Conservation (phyloP, 2,888 invertebrate species). For the Synanthedon andrenaeformis region DNA sequence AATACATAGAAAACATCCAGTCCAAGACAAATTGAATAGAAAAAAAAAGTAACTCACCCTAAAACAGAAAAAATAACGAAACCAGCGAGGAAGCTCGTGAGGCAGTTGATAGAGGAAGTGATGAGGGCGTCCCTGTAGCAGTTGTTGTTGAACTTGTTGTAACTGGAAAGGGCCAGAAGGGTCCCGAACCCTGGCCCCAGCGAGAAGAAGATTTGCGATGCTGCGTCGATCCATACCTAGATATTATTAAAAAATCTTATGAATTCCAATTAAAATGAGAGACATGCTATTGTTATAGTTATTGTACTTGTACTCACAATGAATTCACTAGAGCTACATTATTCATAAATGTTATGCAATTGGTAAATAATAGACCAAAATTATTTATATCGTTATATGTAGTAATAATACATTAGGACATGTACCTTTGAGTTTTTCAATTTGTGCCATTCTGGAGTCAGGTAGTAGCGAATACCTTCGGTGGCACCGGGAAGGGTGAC, state of each 20-base stretch:
- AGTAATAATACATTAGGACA: too few relatives aligned
- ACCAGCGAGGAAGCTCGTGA: conserved; percentile 92
- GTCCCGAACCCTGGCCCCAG: conserved; percentile 94
- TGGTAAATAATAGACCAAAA: too few relatives aligned
- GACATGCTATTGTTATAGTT: too few relatives aligned
- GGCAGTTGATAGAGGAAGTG: conserved; percentile 90
- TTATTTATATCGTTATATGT: too few relatives aligned
- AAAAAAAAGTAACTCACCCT: conserved; percentile 65
- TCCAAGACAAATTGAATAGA: too few relatives aligned
- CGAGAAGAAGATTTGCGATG: conserved; percentile 94
- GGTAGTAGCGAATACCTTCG: conserved; percentile 88
- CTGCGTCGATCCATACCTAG: conserved; percentile 94
- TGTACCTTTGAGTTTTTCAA: conserved; percentile 78
- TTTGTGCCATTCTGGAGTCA: conserved; percentile 91
- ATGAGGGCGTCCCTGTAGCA: conserved; percentile 89
- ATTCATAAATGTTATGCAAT: too few relatives aligned
- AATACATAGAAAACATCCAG: too few relatives aligned
- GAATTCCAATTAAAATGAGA: too few relatives aligned
- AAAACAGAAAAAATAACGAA: conserved; percentile 95
- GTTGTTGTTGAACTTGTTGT: conserved; percentile 95
- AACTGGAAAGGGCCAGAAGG: conserved; percentile 88
- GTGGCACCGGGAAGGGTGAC: conserved; percentile 87
- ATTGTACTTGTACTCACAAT: too few relatives aligned
- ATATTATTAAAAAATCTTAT: not conserved
- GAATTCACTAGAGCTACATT: too few relatives aligned